Conservation (phyloP, 2,113 vertebrate species). For the Odocoileus virginianus region DNA sequence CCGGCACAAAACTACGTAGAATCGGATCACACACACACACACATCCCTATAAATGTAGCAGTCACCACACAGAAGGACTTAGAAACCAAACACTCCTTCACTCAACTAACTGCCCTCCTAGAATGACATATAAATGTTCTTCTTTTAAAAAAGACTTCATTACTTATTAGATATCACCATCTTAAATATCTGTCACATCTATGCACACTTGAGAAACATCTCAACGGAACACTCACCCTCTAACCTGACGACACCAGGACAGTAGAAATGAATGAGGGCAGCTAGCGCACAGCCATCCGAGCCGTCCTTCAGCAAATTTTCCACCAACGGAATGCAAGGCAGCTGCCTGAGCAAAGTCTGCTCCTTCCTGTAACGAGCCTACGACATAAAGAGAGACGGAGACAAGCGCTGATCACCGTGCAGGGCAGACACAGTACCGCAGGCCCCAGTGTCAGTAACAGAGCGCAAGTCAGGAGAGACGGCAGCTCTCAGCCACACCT, state of each 20-base stretch:
- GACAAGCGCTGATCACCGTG: background rate
- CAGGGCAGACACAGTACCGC: background rate
- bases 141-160: background rate
- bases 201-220: accelerated
- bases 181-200: background rate
- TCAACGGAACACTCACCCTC: slow-evolving; percentile 82
- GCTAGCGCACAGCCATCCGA: slow-evolving; percentile 92
- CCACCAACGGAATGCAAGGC: slow-evolving; percentile 94
- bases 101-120: background rate
- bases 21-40: background rate
- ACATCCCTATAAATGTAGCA: background rate
- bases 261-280: slow-evolving; percentile 96
- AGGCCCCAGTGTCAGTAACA: background rate
- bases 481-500: background rate
- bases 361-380: slow-evolving; percentile 97
- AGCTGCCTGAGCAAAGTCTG: slow-evolving; percentile 86
- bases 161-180: background rate
- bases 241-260: slow-evolving; percentile 88
- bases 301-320: slow-evolving; percentile 95
- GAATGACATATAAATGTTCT: background rate
- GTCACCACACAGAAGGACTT: background rate
- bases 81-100: background rate
- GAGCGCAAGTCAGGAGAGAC: background rate
- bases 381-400: slow-evolving; percentile 35
- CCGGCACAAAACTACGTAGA: background rate